Evolutionary conservation across 2,113 vertebrate genomes (phyloP).

Genomic region (Arothron firmamentum): DNA sequence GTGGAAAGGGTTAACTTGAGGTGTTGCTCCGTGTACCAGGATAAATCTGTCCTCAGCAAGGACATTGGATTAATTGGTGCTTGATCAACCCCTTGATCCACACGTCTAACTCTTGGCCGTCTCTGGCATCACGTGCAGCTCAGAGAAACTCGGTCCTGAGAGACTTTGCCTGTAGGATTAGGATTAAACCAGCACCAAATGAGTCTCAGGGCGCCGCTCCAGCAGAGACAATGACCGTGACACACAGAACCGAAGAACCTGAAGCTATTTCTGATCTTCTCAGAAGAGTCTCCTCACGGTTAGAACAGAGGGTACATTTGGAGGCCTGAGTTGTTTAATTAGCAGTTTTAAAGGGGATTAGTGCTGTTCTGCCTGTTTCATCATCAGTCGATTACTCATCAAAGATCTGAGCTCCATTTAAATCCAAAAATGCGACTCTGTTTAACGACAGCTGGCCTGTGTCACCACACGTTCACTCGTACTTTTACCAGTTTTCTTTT

Average conservation of each 20-base stretch:
- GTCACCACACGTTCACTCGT: not conserved
- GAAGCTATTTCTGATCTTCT: conserved; percentile 30
- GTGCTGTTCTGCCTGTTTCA: not conserved
- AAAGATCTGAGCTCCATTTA: conserved; percentile 8
- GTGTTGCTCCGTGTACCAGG: not conserved
- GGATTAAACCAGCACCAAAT: conserved; percentile 55
- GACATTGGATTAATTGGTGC: conserved; percentile 33
- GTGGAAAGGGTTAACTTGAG: not conserved
- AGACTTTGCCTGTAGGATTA: conserved; percentile 56
- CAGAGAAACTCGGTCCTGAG: conserved; percentile 34
- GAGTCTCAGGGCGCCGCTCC: conserved; percentile 34
- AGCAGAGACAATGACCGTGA: conserved; percentile 36
- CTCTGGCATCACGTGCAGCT: conserved; percentile 41
- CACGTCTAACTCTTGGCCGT: conserved; percentile 21
- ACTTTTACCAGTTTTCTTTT: not conserved
- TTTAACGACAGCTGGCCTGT: conserved; percentile 1
- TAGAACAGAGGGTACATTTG: conserved; percentile 24
- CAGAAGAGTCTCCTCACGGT: conserved; percentile 13
- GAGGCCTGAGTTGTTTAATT: conserved; percentile 12
- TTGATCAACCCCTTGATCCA: conserved; percentile 36
- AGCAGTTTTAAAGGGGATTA: conserved; percentile 14
- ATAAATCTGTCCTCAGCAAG: conserved; percentile 15
- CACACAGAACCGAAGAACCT: conserved; percentile 45
- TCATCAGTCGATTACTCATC: conserved; percentile 1
- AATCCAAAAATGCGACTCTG: conserved; percentile 1